Base-by-base conservation (phyloP, 2,888 invertebrate genomes). In the Herminia tarsipennalis region DNA sequence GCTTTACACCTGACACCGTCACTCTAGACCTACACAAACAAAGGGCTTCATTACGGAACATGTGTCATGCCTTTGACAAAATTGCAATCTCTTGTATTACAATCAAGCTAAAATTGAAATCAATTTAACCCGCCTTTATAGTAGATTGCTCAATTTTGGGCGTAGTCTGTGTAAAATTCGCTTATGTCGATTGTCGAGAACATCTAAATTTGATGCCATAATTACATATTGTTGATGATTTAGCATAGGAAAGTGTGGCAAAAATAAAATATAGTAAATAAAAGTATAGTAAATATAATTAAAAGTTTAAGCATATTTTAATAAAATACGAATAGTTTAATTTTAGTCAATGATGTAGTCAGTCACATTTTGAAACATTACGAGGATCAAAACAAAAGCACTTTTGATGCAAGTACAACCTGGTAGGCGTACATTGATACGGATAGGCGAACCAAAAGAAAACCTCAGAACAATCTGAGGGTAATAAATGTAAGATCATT, bases 71-170 rank as follows among this genome's bases (percentile, higher is more conserved):
- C 40, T 37, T 41, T 24, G 8, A 21, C 18, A 25, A 42, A 44
- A 50, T 42, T 29, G 18, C 18, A 25, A 47, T 39, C 14, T 34
- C 29, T n/a, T 17, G 10, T 25, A 22, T 8, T 42, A 38, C 37
- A 58, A 42, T 37, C 35, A 17, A 2, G 9, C 1, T 21, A 43
- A 48, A 51, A 47, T 27, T 27, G 47, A 12, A 39, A 47, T 55
- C 35, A 52, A 45, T 55, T 54, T 43, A 24, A 12, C 14, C 6
- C n/a, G 28, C 14, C 25, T 25, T 20, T 28, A 18, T 30, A 14
- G 13, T 24, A 44, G 42, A 55, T 58, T 50, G 41, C 35, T 48
- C 38, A 48, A 58, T 54, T 52, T 39, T 10, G 16, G 35, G 5
- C 13, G 39, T 43, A 12, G 13, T 18, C 48, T 48, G 27, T 34